Percentiles rank a stretch among this genome's conserved stretches.
Conservation (phyloP, 2,113 vertebrate genomes). For the Stigmatopora nigra region DNA sequence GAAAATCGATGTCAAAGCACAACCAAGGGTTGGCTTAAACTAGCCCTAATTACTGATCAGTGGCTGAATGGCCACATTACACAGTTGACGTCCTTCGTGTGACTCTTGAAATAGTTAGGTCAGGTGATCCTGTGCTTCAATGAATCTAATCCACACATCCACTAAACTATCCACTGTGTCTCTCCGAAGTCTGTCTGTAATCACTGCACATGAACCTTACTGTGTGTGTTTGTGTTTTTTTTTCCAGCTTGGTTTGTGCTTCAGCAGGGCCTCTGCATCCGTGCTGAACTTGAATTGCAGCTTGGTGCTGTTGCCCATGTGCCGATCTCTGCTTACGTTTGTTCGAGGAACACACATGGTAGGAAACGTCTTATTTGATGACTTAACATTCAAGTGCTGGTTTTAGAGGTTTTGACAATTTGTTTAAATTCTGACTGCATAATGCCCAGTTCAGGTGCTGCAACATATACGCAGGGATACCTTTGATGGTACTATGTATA, state of each 20-base stretch:
- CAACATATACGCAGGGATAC: too few species aligned
- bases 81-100: not conserved
- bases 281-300: conserved; percentile 96
- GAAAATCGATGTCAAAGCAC: conserved; percentile 1
- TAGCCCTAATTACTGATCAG: conserved; percentile 17
- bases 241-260: conserved; percentile 90
- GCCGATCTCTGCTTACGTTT: conserved; percentile 80
- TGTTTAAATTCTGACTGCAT: not conserved
- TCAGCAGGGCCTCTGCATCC: conserved; percentile 93
- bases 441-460: not conserved
- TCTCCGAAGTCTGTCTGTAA: conserved; percentile 8
- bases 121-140: not conserved
- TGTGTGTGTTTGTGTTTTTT: conserved; percentile 69
- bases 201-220: conserved; percentile 4
- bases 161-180: not conserved
- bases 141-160: not conserved
- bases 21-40: conserved; percentile 12
- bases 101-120: conserved; percentile 8
- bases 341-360: conserved; percentile 82
- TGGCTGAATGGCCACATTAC: conserved; percentile 11
- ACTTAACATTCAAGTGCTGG: too few species aligned
- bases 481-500: too few species aligned
- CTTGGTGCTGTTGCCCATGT: conserved; percentile 87
- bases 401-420: not conserved
- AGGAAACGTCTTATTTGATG: conserved; percentile 21